Conservation (phyloP, 2,113 vertebrate genomes). For the Pseudorasbora parva region DNA sequence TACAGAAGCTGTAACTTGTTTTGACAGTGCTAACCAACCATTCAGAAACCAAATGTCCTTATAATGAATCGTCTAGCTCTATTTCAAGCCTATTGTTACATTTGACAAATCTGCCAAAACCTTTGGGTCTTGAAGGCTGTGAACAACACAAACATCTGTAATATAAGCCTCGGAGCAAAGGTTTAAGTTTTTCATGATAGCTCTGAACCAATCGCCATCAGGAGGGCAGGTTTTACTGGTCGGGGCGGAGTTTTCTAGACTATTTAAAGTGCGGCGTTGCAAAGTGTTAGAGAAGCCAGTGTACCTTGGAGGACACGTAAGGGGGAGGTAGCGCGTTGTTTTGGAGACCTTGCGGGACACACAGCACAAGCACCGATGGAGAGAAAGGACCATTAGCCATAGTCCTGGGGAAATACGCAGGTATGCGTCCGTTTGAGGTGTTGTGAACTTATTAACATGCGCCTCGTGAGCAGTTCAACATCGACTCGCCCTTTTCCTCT, state of each 20-base stretch:
- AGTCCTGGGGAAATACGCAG: constrained; percentile 60
- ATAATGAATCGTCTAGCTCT: neutral
- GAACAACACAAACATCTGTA: constrained; percentile 45
- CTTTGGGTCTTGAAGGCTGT: neutral
- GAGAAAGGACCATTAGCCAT: constrained; percentile 53
- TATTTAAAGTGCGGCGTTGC: constrained; percentile 64
- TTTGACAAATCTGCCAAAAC: neutral
- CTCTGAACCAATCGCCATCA: constrained; percentile 53
- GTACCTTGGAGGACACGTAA: constrained; percentile 39
- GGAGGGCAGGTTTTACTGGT: constrained; percentile 50
- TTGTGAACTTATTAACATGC: neutral
- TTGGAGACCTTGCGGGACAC: constrained; percentile 38
- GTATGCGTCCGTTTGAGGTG: constrained; percentile 40
- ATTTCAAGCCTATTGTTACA: neutral
- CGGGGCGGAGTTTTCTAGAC: constrained; percentile 55
- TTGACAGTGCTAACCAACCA: constrained; percentile 7
- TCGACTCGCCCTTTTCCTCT: constrained; percentile 13
- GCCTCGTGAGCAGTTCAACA: constrained; percentile 22
- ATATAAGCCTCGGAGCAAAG: constrained; percentile 34
- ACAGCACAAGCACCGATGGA: constrained; percentile 52
- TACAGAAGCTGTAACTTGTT: neutral
- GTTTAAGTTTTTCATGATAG: constrained; percentile 47
- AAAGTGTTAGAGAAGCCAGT: constrained; percentile 43
- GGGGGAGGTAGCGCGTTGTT: constrained; percentile 32
- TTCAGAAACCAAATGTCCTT: constrained; percentile 2